Evolutionary conservation across 2,113 vertebrate species (phyloP).

Genomic region (Oncorhynchus masou): DNA sequence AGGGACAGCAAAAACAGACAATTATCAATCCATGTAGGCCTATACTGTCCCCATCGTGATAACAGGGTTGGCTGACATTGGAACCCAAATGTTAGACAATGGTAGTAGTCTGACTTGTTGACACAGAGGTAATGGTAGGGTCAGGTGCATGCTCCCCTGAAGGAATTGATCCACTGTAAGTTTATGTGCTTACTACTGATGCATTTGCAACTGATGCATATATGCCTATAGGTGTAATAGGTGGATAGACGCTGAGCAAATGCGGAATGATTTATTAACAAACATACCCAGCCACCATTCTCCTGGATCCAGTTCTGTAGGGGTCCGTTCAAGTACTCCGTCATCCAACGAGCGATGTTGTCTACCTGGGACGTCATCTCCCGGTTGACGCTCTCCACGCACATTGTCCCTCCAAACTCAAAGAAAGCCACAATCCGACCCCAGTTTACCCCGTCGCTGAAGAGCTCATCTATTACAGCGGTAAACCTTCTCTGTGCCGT

Average conservation of each 20-base stretch:
- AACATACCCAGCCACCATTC: slow-evolving; percentile 90
- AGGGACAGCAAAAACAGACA: no score
- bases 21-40: no score
- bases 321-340: slow-evolving; percentile 86
- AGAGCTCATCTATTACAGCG: slow-evolving; percentile 84
- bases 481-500: slow-evolving; percentile 78
- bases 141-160: no score
- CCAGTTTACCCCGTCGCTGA: slow-evolving; percentile 91
- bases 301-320: slow-evolving; percentile 88
- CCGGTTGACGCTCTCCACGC: slow-evolving; percentile 80
- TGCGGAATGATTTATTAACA: not conserved
- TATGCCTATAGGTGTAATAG: not conserved
- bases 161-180: no score
- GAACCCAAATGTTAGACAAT: no score
- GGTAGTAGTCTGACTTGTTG: no score
- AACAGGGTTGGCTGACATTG: no score
- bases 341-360: slow-evolving; percentile 86
- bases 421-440: slow-evolving; percentile 91
- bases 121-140: no score
- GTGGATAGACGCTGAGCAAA: not conserved
- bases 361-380: slow-evolving; percentile 84
- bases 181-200: no score
- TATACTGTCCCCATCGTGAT: no score
- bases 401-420: slow-evolving; percentile 87
- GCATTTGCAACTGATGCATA: not conserved